phyloP scores from a whole-genome alignment of 2,888 invertebrate species.

The Perizoma affinitatum region DNA sequence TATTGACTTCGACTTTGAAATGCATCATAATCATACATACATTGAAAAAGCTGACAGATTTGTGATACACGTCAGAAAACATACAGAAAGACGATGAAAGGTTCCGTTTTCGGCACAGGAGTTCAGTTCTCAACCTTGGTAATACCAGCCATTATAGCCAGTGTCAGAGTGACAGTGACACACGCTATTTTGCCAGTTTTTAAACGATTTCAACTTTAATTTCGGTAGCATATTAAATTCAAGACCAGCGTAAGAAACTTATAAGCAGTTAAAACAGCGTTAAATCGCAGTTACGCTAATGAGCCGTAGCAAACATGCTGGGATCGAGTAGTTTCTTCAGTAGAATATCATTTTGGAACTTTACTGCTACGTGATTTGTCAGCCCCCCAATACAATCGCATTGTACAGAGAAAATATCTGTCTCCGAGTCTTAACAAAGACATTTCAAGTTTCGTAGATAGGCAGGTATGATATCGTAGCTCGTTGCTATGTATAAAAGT shows the following conservation, averaged over 20 bases:
- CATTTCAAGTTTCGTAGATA: not conserved
- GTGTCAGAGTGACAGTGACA: too few relatives aligned
- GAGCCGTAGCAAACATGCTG: conserved; percentile 42
- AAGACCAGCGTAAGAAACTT: conserved; percentile 29
- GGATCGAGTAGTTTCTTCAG: conserved; percentile 24
- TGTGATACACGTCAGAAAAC: too few relatives aligned
- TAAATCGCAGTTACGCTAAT: conserved; percentile 55
- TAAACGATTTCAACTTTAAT: conserved; percentile 2
- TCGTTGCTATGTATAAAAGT: conserved; percentile 8
- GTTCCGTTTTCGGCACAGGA: too few relatives aligned
- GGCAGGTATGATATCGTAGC: conserved; percentile 2
- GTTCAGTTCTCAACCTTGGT: too few relatives aligned
- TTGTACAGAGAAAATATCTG: not conserved
- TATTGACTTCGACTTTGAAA: too few relatives aligned
- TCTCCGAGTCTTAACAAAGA: not conserved
- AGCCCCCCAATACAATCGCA: conserved; percentile 8
- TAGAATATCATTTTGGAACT: conserved; percentile 29
- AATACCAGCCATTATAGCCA: too few relatives aligned
- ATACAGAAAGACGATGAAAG: too few relatives aligned
- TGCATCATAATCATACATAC: too few relatives aligned
- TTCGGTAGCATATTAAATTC: conserved; percentile 5
- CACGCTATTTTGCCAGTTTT: too few relatives aligned
- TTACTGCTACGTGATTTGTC: conserved; percentile 14
- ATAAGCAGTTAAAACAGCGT: conserved; percentile 49
- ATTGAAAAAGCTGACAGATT: too few relatives aligned